Evolutionary conservation across 2,888 invertebrate species (phyloP), one percentile per base, ranked within the genome.

Genomic region (Criorhina ranunculi): DNA sequence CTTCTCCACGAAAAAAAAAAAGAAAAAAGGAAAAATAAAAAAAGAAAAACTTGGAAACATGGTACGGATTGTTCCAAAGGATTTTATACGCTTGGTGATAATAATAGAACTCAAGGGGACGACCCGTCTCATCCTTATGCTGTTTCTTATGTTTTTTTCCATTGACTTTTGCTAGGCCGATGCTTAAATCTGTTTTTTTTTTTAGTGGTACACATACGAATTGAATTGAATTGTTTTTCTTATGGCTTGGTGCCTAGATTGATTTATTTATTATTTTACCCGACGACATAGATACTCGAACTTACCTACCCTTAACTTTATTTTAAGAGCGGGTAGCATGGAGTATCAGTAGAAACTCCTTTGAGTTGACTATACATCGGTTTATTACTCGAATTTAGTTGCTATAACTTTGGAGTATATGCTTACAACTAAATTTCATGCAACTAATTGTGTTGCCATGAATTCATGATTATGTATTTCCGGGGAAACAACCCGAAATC

Each of bases 91-190:
- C 9, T 66, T 9, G 12, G 12, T 57, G 66, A 11, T 64, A 64
- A 33, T 76, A 81, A 81, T 70, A 76, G 76, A 70, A 51, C 33
- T 42, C 44, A 69, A 69, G 42, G 53, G 12, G 42, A 55, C 11
- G 33, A 19, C 42, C 46, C 0, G 17, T 40, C 53, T 42, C n/a
- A 67, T 42, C 8, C 17, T 17, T 15, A n/a, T 55, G n/a, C 42
- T 24, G 12, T 53, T 51, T 19, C 5, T 1, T 12, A 31, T 53
- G 29, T 53, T 33, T 53, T 53, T 31, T 15, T 33, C 46, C 8
- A 17, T 37, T 11, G 19, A n/a, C 49, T 67, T 17, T 9, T 67
- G 40, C 11, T 29, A 7, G 53, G 37, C 53, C 31, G 53, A 73
- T 73, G 42, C 35, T 57, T 57, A 42, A 66, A 66, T 44, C 66